These are phyloP conservation scores for Drosophila subpulchrella DNA, from an alignment of 1,140 invertebrate genomes.

Conservation along the genomic window DNA sequence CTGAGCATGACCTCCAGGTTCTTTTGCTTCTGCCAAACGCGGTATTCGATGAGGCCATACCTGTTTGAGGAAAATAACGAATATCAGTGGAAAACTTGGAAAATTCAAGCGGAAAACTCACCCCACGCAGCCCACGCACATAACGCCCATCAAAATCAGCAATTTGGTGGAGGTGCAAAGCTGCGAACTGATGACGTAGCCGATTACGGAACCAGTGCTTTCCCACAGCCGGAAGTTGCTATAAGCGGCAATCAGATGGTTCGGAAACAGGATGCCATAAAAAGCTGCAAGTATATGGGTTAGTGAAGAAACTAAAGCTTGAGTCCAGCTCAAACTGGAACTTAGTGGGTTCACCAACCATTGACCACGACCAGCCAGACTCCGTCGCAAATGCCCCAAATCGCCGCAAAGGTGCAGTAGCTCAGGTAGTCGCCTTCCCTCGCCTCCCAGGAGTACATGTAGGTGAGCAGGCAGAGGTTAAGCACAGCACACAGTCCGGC, in stretches of 20 bases:
- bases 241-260: conserved; percentile 95
- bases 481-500: conserved; percentile 91
- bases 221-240: conserved; percentile 97
- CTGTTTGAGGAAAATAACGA: conserved; percentile 25
- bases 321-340: not conserved
- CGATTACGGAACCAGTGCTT: conserved; percentile 94
- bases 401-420: conserved; percentile 93
- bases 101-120: conserved; percentile 84
- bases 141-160: conserved; percentile 89
- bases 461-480: conserved; percentile 89
- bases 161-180: conserved; percentile 92
- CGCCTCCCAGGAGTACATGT: conserved; percentile 91
- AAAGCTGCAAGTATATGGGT: conserved; percentile 87
- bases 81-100: not conserved
- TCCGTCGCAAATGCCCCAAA: conserved; percentile 96
- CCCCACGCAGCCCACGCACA: conserved; percentile 90
- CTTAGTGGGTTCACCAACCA: conserved; percentile 87
- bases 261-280: conserved; percentile 94
- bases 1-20: conserved; percentile 73
- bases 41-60: conserved; percentile 76
- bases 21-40: conserved; percentile 78
- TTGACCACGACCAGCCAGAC: conserved; percentile 98
- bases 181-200: conserved; percentile 91
- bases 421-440: conserved; percentile 88
- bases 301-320: no score